These are phyloP conservation scores for Heterohyrax brucei DNA, from an alignment of 2,797 vertebrate genomes.

Conservation along the genomic window DNA sequence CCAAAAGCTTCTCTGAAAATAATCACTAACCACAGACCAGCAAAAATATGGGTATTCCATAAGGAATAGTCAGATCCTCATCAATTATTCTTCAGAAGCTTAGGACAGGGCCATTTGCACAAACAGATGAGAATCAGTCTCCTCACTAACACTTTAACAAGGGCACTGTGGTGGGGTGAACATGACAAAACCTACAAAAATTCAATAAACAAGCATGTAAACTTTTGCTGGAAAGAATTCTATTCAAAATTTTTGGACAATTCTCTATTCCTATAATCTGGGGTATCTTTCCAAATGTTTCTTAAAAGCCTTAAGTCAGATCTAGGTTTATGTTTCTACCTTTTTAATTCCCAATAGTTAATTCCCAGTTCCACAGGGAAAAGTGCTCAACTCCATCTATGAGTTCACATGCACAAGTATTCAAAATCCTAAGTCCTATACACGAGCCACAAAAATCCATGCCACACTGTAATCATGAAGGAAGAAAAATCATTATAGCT, in stretches of 20 bases:
- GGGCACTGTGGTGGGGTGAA: too few species aligned
- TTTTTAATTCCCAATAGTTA: not conserved
- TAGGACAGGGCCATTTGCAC: slow-evolving; percentile 27
- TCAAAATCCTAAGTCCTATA: not conserved
- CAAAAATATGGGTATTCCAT: slow-evolving; percentile 21
- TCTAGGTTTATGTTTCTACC: slow-evolving; percentile 23
- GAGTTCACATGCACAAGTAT: not conserved
- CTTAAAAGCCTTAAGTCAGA: slow-evolving; percentile 49
- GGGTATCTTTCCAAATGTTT: not conserved
- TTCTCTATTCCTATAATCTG: not conserved
- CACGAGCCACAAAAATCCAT: slow-evolving; percentile 1
- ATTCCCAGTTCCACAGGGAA: not conserved
- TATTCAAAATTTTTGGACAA: not conserved
- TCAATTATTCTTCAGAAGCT: slow-evolving; percentile 20
- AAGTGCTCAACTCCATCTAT: not conserved
- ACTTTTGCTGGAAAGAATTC: slow-evolving; percentile 42
- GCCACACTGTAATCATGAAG: not conserved
- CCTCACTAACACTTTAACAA: slow-evolving; percentile 15
- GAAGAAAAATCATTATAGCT: not conserved
- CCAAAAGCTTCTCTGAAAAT: slow-evolving; percentile 17
- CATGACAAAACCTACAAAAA: slow-evolving; percentile 13
- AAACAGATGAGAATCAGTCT: slow-evolving; percentile 20
- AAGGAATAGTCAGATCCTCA: not conserved
- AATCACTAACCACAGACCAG: slow-evolving; percentile 18
- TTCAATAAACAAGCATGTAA: slow-evolving; percentile 1